Conservation (phyloP, 2,113 vertebrate genomes). For the Octodon degus region DNA sequence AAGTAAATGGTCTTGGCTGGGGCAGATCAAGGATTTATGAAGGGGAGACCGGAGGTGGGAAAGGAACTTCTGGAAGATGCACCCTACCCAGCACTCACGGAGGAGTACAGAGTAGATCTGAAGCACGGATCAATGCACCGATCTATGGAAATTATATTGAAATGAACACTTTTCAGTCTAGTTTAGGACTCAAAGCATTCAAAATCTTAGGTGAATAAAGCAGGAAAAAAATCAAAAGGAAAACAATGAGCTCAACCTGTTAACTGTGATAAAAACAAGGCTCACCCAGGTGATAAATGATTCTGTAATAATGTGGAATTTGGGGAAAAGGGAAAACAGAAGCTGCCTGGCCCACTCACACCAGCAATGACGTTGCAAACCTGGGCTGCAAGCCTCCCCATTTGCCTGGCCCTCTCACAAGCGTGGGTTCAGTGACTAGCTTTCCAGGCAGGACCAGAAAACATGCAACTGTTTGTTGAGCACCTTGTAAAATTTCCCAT, state of each 20-base stretch:
- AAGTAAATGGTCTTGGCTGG: neutral
- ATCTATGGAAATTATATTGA: neutral
- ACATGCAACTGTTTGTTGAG: no score
- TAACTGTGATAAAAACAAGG: neutral
- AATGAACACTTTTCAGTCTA: neutral
- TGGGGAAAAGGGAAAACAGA: neutral
- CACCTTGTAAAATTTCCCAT: neutral
- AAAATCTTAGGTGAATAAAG: neutral
- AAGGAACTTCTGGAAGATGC: neutral
- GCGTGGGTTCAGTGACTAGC: neutral
- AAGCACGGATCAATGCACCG: neutral
- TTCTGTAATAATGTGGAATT: neutral
- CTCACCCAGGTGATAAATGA: neutral
- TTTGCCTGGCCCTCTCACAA: neutral
- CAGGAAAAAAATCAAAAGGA: neutral
- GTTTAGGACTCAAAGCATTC: neutral
- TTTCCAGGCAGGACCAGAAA: neutral
- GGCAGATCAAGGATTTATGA: neutral
- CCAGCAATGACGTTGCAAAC: accelerated
- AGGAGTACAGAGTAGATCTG: neutral
- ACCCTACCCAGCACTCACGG: accelerated
- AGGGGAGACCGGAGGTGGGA: neutral
- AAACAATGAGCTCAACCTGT: neutral
- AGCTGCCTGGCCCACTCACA: neutral
- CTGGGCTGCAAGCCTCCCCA: no score